Conservation (phyloP, 1,140 invertebrate species). For the Cyrtorhinus lividipennis region DNA sequence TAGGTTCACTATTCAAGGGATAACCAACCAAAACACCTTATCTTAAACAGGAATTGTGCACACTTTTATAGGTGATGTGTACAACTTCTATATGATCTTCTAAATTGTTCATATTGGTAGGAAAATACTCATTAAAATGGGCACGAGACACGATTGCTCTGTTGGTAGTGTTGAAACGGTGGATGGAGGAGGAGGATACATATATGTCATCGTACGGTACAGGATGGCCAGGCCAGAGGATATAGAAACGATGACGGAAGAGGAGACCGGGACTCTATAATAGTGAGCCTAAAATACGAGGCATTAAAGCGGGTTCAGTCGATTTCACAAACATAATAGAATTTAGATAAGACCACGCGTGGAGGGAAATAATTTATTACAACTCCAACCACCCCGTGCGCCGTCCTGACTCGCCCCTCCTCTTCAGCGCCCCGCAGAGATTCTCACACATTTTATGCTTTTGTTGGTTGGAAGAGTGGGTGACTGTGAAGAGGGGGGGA, state of each 20-base stretch:
- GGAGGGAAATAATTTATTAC: constrained; percentile 12
- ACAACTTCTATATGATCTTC: too few species aligned
- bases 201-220: too few species aligned
- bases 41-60: too few species aligned
- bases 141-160: too few species aligned
- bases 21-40: too few species aligned
- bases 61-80: too few species aligned
- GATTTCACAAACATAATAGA: constrained; percentile 16
- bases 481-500: neutral
- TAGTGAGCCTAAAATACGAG: constrained; percentile 11
- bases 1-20: too few species aligned
- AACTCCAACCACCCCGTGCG: too few species aligned
- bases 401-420: neutral
- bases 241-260: neutral
- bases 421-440: neutral
- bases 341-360: constrained; percentile 15
- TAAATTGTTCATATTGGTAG: too few species aligned
- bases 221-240: neutral
- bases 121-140: too few species aligned
- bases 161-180: too few species aligned
- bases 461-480: neutral
- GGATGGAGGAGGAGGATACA: too few species aligned
- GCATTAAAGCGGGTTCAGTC: constrained; percentile 13
- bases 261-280: neutral
- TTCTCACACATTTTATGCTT: neutral